A percentile compares a stretch with the other conserved stretches of the same genome.
phyloP scores from a whole-genome alignment of 1,140 invertebrate species.

The Heterodera schachtii region DNA sequence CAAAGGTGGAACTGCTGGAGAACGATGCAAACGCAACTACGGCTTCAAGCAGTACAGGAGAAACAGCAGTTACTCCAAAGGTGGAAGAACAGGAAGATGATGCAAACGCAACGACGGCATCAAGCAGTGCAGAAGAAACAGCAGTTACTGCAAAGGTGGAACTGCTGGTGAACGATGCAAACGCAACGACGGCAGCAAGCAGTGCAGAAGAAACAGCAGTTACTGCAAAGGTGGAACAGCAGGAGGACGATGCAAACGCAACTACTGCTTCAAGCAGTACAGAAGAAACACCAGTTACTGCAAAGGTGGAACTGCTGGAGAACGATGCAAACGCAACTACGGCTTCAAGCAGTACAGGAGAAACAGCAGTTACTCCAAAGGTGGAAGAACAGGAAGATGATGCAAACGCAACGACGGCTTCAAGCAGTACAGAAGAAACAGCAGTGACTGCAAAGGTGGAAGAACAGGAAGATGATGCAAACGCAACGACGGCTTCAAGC shows the following conservation, averaged over 20 bases:
- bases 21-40: slow-evolving; percentile 8
- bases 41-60: background rate
- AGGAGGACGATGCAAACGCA: background rate
- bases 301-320: background rate
- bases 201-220: background rate
- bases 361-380: background rate
- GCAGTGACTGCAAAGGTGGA: background rate
- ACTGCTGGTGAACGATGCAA: background rate
- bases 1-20: background rate
- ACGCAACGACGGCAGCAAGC: background rate
- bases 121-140: background rate
- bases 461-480: slow-evolving; percentile 3
- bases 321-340: background rate
- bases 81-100: background rate
- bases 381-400: background rate
- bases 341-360: background rate
- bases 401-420: too few species aligned
- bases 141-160: background rate
- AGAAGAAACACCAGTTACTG: background rate
- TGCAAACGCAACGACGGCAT: background rate
- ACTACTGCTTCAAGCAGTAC: background rate
- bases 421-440: too few species aligned
- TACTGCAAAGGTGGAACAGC: background rate
- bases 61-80: background rate
- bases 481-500: background rate